Evolutionary conservation across 1,140 invertebrate genomes (phyloP).

Genomic region (Pseudomyrmex cubaensis): DNA sequence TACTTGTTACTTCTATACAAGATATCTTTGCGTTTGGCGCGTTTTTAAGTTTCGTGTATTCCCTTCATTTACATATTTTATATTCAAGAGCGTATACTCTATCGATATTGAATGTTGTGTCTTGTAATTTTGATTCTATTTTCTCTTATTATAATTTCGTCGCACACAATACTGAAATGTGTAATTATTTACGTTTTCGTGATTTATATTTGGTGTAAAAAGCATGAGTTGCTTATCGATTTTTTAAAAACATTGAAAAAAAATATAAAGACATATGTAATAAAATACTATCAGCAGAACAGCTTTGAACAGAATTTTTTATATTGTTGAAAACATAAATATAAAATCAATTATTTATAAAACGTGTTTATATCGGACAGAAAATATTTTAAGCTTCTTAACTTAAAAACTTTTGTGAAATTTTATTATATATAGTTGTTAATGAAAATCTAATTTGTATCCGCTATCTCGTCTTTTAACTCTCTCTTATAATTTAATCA

Average conservation of each 20-base stretch:
- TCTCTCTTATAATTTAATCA: not conserved
- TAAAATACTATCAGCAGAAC: constrained; percentile 1
- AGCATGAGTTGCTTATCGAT: no score
- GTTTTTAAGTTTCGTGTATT: not conserved
- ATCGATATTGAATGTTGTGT: not conserved
- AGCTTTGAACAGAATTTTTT: not conserved
- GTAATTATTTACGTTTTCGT: no score
- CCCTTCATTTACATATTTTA: not conserved
- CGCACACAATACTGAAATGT: no score
- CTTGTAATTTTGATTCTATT: not conserved
- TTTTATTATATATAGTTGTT: not conserved
- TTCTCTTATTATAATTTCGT: not conserved
- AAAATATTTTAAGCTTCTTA: no score
- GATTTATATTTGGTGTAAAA: no score
- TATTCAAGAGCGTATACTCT: not conserved
- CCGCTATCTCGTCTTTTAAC: constrained; percentile 6
- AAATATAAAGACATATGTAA: not conserved
- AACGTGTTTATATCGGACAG: no score
- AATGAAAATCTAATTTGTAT: not conserved
- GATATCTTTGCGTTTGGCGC: not conserved
- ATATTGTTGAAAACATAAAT: not conserved
- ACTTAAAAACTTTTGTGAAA: not conserved
- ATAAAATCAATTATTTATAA: constrained; percentile 12
- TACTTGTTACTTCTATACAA: constrained; percentile 34
- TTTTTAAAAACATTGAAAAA: not conserved